A percentile compares a stretch with the other conserved stretches of the same genome.
Conservation (phyloP, 2,797 vertebrate species). For the Pempheris klunzingeri region DNA sequence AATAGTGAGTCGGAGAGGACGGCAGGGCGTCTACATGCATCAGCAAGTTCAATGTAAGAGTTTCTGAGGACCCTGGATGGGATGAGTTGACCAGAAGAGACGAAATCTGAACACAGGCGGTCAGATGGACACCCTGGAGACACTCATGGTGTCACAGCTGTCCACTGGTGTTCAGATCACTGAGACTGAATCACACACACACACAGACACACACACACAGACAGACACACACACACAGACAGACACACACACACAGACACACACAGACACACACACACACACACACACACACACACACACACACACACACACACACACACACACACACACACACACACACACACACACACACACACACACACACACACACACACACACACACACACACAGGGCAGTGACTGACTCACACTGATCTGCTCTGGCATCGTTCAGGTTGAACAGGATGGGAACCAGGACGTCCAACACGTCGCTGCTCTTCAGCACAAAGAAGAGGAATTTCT, state of each 20-base stretch:
- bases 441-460: slow-evolving; percentile 95
- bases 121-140: too few relatives aligned
- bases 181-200: too few relatives aligned
- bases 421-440: slow-evolving; percentile 95
- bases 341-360: not conserved
- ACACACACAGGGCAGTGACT: not conserved
- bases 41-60: too few relatives aligned
- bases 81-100: too few relatives aligned
- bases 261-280: not conserved
- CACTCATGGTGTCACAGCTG: too few relatives aligned
- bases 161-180: too few relatives aligned
- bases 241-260: not conserved
- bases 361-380: not conserved
- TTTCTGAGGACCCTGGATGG: too few relatives aligned
- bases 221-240: not conserved
- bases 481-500: slow-evolving; percentile 99
- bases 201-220: not conserved
- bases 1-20: too few relatives aligned
- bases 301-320: not conserved
- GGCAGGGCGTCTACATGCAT: too few relatives aligned
- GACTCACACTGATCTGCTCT: slow-evolving; percentile 95
- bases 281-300: not conserved
- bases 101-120: too few relatives aligned
- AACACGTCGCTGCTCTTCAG: slow-evolving; percentile 97
- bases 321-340: not conserved